These are phyloP conservation scores for Callopanchax toddi DNA, from an alignment of 2,113 vertebrate genomes.

Conservation along the genomic window DNA sequence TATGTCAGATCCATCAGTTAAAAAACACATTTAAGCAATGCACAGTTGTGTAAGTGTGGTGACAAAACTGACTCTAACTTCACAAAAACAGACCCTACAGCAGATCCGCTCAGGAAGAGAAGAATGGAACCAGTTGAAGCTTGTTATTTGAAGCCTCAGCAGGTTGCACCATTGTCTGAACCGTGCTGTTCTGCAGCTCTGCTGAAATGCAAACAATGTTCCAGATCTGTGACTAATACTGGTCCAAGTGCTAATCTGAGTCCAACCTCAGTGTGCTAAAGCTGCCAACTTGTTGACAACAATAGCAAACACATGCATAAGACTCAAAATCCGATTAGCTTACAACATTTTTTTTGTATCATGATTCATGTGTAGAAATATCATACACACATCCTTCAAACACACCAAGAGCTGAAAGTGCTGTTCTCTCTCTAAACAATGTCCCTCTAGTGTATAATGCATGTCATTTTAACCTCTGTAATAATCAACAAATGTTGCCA, in stretches of 20 bases:
- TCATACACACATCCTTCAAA: too few relatives aligned
- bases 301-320: too few relatives aligned
- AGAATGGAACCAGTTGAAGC: constrained; percentile 19
- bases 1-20: too few relatives aligned
- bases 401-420: too few relatives aligned
- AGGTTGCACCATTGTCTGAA: constrained; percentile 1
- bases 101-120: constrained; percentile 2
- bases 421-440: background rate
- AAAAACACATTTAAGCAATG: too few relatives aligned
- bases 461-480: background rate
- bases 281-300: background rate
- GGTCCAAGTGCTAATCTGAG: background rate
- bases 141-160: constrained; percentile 21
- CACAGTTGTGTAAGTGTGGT: background rate
- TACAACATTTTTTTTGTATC: too few relatives aligned
- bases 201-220: constrained; percentile 10
- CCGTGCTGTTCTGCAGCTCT: constrained; percentile 10
- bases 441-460: background rate
- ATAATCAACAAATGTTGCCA: constrained; percentile 18
- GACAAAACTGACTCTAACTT: background rate
- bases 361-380: too few relatives aligned
- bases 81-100: constrained; percentile 1
- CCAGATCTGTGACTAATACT: background rate
- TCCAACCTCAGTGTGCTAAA: background rate
- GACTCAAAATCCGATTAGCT: too few relatives aligned